Conservation (phyloP, 2,113 vertebrate species). For the Irena cyanogastra region DNA sequence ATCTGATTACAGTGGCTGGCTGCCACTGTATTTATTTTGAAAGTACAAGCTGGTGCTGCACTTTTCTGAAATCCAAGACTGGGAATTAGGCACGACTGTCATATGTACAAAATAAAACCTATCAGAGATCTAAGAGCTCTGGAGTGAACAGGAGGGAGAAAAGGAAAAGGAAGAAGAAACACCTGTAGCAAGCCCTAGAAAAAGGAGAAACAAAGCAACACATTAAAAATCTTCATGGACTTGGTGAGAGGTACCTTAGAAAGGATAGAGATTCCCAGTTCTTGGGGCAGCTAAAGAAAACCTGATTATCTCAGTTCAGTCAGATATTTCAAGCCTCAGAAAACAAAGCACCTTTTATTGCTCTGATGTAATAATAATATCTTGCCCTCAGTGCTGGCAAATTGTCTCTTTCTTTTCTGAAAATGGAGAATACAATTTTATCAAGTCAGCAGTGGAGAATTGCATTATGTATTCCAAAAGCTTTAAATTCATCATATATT, state of each 20-base stretch:
- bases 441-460: neutral
- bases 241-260: neutral
- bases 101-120: neutral
- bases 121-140: neutral
- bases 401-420: neutral
- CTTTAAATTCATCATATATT: neutral
- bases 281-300: neutral
- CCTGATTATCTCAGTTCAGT: neutral
- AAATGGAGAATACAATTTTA: neutral
- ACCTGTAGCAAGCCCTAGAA: neutral
- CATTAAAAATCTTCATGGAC: neutral
- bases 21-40: neutral
- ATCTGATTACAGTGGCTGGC: neutral
- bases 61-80: neutral
- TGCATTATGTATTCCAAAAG: neutral
- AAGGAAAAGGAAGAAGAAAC: neutral
- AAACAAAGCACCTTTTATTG: neutral
- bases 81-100: neutral
- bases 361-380: neutral
- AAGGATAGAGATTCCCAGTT: neutral
- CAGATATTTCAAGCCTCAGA: neutral
- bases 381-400: neutral
- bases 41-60: neutral
- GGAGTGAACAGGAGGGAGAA: neutral
- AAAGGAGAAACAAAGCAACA: neutral